Evolutionary conservation across 2,888 invertebrate species (phyloP), one percentile per base, ranked within the genome.

Genomic region (Siphonodentalium dalli): DNA sequence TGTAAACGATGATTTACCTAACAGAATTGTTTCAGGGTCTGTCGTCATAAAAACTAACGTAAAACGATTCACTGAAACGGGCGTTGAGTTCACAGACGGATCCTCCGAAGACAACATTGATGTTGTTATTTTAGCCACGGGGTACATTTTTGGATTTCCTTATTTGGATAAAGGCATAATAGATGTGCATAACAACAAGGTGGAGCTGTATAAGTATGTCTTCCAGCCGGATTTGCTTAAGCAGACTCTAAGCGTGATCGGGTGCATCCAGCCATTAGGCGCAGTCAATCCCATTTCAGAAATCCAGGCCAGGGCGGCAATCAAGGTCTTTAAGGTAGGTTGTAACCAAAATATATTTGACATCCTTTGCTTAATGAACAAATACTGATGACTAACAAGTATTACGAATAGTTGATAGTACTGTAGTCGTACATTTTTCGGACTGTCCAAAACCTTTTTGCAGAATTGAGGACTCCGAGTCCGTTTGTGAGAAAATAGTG

Each of bases 231-330:
- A 78, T 26, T 61, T 79, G 21, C 46, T 59, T 7, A 68, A 67
- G 7, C 54, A 58, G 8, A 83, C 83, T 0, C 63, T 85, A 38
- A 83, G 82, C 18, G 67, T 84, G 9, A 80, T 85, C 53, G 84
- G 83, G 7, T 77, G 79, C 48, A 67, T 82, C 21, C 82, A 84
- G 70, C 83, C 83, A 0, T 63, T 78, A 11, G 84, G 84, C 6
- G 80, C 83, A 3, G 72, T 84, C 26, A 80, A 82, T 72, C 84
- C 84, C 0, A 76, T 84, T 1, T 73, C 81, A 13, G 85, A 85
- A 64, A 66, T 84, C 68, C 84, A 85, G 63, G 77, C 81, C 29
- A 72, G 84, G 2, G 74, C 83, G 57, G 83, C 82, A 37, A 75
- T 74, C 0, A 62, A 69, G 29, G 72, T 83, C 3, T 76, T 82